Conservation (phyloP, 1,140 invertebrate genomes). For the Pseudomyrmex pallidus region DNA sequence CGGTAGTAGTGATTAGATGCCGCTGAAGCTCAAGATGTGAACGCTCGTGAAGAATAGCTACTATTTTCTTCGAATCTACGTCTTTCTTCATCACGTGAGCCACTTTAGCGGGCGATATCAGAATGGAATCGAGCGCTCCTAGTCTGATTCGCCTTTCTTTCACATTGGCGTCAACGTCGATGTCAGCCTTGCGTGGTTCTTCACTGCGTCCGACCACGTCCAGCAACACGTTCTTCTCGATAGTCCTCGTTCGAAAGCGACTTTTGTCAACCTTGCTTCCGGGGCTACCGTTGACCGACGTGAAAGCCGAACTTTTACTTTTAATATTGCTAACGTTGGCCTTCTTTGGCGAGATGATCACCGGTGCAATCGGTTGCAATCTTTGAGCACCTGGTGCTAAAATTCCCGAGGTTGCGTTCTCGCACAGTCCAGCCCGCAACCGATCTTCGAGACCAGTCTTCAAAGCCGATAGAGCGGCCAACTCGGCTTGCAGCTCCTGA, state of each 20-base stretch:
- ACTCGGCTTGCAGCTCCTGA: slow-evolving; percentile 87
- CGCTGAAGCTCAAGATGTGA: slow-evolving; percentile 93
- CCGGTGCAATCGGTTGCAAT: slow-evolving; percentile 74
- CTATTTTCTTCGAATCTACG: slow-evolving; percentile 89
- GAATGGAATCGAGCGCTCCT: slow-evolving; percentile 82
- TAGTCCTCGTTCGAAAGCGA: slow-evolving; percentile 83
- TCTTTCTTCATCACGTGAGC: slow-evolving; percentile 72
- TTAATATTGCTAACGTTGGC: slow-evolving; percentile 68
- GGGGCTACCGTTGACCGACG: slow-evolving; percentile 66
- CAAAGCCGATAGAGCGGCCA: slow-evolving; percentile 86
- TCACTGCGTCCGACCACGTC: slow-evolving; percentile 70
- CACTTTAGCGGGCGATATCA: slow-evolving; percentile 81
- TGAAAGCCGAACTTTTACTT: slow-evolving; percentile 80
- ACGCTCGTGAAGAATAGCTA: slow-evolving; percentile 92
- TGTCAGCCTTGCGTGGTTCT: slow-evolving; percentile 68
- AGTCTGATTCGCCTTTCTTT: slow-evolving; percentile 80
- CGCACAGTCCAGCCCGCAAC: slow-evolving; percentile 85
- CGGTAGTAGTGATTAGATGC: slow-evolving; percentile 92
- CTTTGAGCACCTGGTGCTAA: slow-evolving; percentile 74
- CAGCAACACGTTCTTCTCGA: slow-evolving; percentile 82
- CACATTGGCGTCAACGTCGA: slow-evolving; percentile 75
- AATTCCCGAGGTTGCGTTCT: slow-evolving; percentile 50
- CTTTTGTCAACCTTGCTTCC: slow-evolving; percentile 78
- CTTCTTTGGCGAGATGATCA: slow-evolving; percentile 72
- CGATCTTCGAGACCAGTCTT: slow-evolving; percentile 88